These are phyloP conservation scores for Callyntrura sp. DNA, from an alignment of 2,888 invertebrate genomes.

Conservation along the genomic window DNA sequence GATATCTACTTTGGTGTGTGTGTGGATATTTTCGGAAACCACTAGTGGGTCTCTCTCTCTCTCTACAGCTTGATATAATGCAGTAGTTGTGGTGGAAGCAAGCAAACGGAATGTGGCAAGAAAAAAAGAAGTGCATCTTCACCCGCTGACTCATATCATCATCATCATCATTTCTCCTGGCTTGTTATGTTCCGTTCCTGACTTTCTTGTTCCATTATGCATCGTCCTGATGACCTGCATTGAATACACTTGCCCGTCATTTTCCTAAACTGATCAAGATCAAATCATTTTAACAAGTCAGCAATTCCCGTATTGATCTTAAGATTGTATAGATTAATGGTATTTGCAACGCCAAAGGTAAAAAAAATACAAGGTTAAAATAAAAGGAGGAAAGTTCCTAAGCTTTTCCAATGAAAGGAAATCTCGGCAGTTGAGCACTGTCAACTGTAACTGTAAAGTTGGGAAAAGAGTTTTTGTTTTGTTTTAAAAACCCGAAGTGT, in stretches of 20 bases:
- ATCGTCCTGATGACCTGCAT: not conserved
- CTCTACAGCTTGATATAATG: conserved; percentile 28
- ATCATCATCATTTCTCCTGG: conserved; percentile 14
- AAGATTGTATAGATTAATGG: not conserved
- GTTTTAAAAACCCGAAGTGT: not conserved
- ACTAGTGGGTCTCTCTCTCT: conserved; percentile 47
- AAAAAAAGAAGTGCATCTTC: conserved; percentile 37
- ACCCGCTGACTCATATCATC: conserved; percentile 63
- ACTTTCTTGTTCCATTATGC: not conserved
- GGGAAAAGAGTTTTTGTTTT: not conserved
- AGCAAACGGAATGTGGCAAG: conserved; percentile 15
- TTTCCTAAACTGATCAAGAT: conserved; percentile 31
- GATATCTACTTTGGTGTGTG: not conserved
- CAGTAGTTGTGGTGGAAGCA: not conserved
- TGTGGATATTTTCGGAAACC: conserved; percentile 63
- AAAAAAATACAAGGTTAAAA: not conserved
- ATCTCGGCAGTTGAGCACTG: not conserved
- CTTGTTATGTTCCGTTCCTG: not conserved
- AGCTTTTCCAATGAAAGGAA: not conserved
- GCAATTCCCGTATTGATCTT: not conserved
- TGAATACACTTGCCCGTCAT: not conserved
- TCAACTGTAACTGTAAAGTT: not conserved
- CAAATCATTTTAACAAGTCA: conserved; percentile 36
- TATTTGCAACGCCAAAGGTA: not conserved
- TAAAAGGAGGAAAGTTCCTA: not conserved